A percentile compares a stretch with the other conserved stretches of the same genome.
Conservation (phyloP, 2,888 invertebrate genomes). For the Rutpela maculata region DNA sequence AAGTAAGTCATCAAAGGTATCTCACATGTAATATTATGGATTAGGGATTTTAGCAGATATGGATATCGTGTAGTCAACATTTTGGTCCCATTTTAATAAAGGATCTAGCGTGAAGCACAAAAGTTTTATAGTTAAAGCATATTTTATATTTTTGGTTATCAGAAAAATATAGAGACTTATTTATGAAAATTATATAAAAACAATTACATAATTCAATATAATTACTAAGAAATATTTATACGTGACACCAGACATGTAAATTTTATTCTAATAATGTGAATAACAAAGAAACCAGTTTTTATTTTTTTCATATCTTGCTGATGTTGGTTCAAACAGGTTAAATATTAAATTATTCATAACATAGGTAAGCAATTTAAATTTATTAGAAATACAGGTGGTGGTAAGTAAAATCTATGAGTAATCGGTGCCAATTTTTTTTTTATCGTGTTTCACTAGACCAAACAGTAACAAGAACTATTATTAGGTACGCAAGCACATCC, state of each 20-base stretch:
- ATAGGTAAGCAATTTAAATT: neutral
- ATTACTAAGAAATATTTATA: neutral
- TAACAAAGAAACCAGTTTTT: constrained; percentile 14
- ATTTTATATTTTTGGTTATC: neutral
- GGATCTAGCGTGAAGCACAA: too few relatives aligned
- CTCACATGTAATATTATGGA: too few relatives aligned
- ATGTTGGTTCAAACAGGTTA: neutral
- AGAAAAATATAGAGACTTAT: neutral
- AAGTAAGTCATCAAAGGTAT: too few relatives aligned
- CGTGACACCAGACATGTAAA: neutral
- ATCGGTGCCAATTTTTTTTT: too few relatives aligned
- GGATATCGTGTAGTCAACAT: too few relatives aligned
- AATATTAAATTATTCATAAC: neutral
- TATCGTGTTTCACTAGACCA: too few relatives aligned
- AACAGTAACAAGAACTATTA: too few relatives aligned
- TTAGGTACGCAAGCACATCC: too few relatives aligned
- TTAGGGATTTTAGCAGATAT: too few relatives aligned
- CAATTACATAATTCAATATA: neutral
- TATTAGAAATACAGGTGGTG: neutral
- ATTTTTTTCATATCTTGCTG: neutral
- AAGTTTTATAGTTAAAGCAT: neutral
- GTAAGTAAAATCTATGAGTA: too few relatives aligned
- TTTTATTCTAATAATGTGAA: neutral
- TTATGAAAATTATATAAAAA: neutral
- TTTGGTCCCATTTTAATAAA: too few relatives aligned